A percentile compares a stretch with the other conserved stretches of the same genome.
phyloP scores from a whole-genome alignment of 2,113 vertebrate genomes.

The Murina feae region DNA sequence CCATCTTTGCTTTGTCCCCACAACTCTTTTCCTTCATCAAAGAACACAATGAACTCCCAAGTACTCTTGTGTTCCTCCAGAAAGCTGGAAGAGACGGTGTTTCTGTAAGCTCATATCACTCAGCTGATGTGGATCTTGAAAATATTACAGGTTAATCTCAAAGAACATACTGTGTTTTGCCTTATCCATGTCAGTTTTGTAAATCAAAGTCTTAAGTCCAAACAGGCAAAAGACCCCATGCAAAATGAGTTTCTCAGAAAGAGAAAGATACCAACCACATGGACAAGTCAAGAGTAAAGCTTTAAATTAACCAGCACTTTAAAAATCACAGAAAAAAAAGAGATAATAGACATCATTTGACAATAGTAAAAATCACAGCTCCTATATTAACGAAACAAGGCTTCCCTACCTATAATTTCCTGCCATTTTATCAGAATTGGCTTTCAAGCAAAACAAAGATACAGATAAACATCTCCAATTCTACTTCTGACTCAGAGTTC shows the following conservation, averaged over 20 bases:
- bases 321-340: conserved; percentile 16
- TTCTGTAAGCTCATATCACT: background rate
- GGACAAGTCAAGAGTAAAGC: background rate
- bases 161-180: background rate
- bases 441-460: background rate
- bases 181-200: background rate
- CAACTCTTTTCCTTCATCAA: background rate
- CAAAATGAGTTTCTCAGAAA: conserved; percentile 3
- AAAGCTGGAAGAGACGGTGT: background rate
- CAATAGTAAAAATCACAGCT: conserved; percentile 41
- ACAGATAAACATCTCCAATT: background rate
- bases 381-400: conserved; percentile 21
- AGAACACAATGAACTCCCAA: background rate
- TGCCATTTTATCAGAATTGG: background rate
- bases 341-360: background rate
- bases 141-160: background rate
- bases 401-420: background rate
- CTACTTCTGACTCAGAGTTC: background rate
- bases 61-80: background rate
- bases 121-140: background rate
- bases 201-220: background rate
- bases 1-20: background rate
- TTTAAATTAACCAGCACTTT: conserved; percentile 24
- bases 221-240: background rate
- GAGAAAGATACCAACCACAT: background rate